Percentiles rank a stretch among this genome's conserved stretches.
Conservation (phyloP, 1,140 invertebrate species). For the Pseudobourletiella spinata region DNA sequence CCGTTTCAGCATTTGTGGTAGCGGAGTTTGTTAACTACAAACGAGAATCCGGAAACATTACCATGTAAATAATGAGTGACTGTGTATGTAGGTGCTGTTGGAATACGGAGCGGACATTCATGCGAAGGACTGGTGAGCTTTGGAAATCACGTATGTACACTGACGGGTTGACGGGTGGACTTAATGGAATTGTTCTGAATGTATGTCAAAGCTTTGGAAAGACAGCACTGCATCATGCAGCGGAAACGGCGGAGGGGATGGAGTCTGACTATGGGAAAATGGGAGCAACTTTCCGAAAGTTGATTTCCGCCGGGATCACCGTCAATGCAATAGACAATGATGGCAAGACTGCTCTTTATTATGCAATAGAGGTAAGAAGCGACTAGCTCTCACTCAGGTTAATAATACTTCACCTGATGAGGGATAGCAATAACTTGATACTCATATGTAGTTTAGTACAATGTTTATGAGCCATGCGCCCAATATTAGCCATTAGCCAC, state of each 20-base stretch:
- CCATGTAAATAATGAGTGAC: no score
- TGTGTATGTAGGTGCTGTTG: slow-evolving; percentile 35
- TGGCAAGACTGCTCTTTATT: slow-evolving; percentile 34
- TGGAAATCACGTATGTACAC: neutral
- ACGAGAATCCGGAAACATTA: no score
- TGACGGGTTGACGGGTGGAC: neutral
- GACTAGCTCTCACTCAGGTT: neutral
- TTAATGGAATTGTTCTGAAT: neutral
- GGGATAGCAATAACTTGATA: no score
- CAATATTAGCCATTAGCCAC: no score
- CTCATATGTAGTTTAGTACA: no score
- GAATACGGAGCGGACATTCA: slow-evolving; percentile 35
- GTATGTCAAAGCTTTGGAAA: slow-evolving; percentile 21
- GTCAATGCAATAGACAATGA: slow-evolving; percentile 34
- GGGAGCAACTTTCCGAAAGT: slow-evolving; percentile 31
- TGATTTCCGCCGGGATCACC: slow-evolving; percentile 30
- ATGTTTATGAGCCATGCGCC: no score
- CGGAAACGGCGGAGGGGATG: slow-evolving; percentile 35
- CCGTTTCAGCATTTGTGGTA: no score
- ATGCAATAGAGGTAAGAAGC: slow-evolving; percentile 30
- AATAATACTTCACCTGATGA: no score
- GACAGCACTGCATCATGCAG: slow-evolving; percentile 32
- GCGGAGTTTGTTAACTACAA: no score
- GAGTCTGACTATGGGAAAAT: slow-evolving; percentile 34
- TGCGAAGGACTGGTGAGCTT: slow-evolving; percentile 22